These are phyloP conservation scores for Coenobita brevimanus DNA, from an alignment of 1,140 invertebrate species.

Conservation along the genomic window DNA sequence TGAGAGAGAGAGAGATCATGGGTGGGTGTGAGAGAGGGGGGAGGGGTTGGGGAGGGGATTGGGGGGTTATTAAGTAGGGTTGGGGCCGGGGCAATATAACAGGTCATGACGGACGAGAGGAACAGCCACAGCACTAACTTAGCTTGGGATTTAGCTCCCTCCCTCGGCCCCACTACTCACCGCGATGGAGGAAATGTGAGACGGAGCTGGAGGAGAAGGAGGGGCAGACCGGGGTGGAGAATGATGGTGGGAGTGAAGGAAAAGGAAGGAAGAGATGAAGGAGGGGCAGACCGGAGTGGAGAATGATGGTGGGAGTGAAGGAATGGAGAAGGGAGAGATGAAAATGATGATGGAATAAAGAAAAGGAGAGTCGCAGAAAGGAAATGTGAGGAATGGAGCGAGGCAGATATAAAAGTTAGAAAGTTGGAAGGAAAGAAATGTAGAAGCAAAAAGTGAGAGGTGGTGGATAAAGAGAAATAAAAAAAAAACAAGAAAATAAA, in stretches of 20 bases:
- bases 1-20: too few relatives aligned
- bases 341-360: not conserved
- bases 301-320: not conserved
- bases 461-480: not conserved
- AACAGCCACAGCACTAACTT: constrained; percentile 24
- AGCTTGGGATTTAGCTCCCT: constrained; percentile 13
- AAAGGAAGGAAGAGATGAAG: not conserved
- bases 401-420: not conserved
- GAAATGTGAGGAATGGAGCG: not conserved
- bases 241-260: not conserved
- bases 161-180: not conserved
- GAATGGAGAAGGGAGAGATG: not conserved
- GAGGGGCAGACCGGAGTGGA: not conserved
- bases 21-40: too few relatives aligned
- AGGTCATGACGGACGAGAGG: constrained; percentile 43
- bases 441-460: too few relatives aligned
- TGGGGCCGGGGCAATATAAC: constrained; percentile 40
- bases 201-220: not conserved
- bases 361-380: not conserved
- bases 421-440: not conserved
- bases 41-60: too few relatives aligned
- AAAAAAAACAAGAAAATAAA: not conserved
- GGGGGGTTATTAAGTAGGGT: constrained; percentile 46
- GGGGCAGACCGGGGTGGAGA: not conserved
- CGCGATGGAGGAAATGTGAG: not conserved